Percentiles rank a stretch among this genome's conserved stretches.
phyloP scores from a whole-genome alignment of 2,113 vertebrate species.

The Setophaga kirtlandii region DNA sequence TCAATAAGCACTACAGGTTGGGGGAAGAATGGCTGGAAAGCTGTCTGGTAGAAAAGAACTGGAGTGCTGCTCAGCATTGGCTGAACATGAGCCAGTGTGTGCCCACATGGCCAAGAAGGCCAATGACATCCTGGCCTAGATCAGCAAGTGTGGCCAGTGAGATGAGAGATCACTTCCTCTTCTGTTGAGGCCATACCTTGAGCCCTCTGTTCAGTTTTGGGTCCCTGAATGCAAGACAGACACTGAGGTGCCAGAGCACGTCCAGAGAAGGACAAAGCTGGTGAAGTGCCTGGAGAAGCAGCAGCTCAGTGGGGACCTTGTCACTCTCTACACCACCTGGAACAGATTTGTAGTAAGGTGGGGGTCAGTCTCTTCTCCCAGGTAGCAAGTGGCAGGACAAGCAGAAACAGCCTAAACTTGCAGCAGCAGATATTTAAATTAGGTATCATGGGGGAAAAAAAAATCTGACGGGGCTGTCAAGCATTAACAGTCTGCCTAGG shows the following conservation, averaged over 20 bases:
- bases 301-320: neutral
- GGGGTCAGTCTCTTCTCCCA: accelerated
- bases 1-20: neutral
- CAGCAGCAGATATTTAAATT: neutral
- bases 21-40: neutral
- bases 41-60: neutral
- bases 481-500: neutral
- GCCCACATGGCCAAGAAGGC: neutral
- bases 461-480: neutral
- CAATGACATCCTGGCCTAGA: neutral
- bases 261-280: neutral
- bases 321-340: neutral
- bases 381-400: neutral
- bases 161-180: too few species aligned
- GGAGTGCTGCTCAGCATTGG: neutral
- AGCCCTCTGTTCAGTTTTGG: neutral
- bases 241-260: neutral
- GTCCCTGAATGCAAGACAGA: neutral
- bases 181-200: neutral
- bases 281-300: neutral
- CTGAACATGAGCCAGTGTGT: neutral
- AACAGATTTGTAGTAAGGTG: neutral
- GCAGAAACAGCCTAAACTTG: neutral
- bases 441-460: neutral
- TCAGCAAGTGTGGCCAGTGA: neutral